Conservation (phyloP, 2,113 vertebrate species). For the Eulemur rufifrons region DNA sequence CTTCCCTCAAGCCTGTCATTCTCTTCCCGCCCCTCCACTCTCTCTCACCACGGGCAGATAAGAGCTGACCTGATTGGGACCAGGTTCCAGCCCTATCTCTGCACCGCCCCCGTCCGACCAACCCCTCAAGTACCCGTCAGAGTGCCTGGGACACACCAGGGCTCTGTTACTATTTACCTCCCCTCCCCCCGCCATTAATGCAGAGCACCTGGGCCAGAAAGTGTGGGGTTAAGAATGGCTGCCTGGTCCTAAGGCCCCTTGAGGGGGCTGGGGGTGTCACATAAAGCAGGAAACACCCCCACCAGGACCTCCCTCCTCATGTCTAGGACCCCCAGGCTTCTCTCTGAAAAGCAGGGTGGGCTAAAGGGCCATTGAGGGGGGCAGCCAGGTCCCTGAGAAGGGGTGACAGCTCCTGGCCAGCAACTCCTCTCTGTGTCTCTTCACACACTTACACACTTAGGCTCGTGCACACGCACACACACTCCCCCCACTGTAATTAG, state of each 20-base stretch:
- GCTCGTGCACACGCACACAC: neutral
- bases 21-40: neutral
- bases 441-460: neutral
- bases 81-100: neutral
- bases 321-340: neutral
- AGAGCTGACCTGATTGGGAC: neutral
- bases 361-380: neutral
- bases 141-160: neutral
- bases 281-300: neutral
- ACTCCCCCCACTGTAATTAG: slow-evolving; percentile 79
- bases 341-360: neutral
- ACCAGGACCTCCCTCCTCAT: neutral
- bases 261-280: accelerated
- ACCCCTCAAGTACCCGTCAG: neutral
- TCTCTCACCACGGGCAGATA: neutral
- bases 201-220: neutral
- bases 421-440: neutral
- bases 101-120: neutral
- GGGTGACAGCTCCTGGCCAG: neutral
- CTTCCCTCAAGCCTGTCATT: neutral
- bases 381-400: neutral
- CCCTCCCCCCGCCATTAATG: no score
- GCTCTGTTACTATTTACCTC: neutral
- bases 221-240: neutral
- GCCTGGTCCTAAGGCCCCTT: neutral